Base-by-base conservation (phyloP, 2,797 vertebrate species). In the Scomberomorus guttatus region DNA sequence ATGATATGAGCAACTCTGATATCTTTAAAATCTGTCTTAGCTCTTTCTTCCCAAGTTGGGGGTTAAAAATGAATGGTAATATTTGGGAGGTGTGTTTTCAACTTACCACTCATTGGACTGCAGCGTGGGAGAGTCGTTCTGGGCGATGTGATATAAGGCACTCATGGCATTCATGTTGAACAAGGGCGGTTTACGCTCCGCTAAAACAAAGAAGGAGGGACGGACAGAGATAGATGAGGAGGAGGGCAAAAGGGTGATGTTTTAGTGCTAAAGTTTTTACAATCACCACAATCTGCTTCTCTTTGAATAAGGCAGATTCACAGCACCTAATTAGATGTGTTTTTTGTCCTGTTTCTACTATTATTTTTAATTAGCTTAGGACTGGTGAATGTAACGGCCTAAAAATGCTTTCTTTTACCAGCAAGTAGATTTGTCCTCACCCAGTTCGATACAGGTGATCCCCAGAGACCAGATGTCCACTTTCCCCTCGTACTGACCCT, bases 141-240 rank as follows among this genome's bases (percentile, higher is more conserved):
- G 98, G 94, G 98, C 98, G 90, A 99, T 99, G 94, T 99, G 98
- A 95, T 99, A 99, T 96, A 99, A 99, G 96, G 98, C 98, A 97
- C 98, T 99, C 98, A 99, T 99, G 86, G 98, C 98, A 58, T 99
- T 99, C 98, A 99, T 99, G 95, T 99, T 99, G 96, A 99, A 99
- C 89, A 99, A 95, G 3, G 98, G 98, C 79, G 98, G 98, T 91
- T 99, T 99, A 89, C 98, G 97, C 90, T 99, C 98, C 87, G 98
- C 98, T 99, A 72, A 55, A 82, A 80, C n/a, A n/a, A 10, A 61
- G 59, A 10, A 61, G 59, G 65, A 58, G 27, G 1, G 5, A 65
- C 57, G 79, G 29, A 65, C 5, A 66, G 32, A 72, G 1, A 75
- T 1, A 42, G 5, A 34, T 6, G 37, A 2, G 22, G 20, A 46